Conservation (phyloP, 2,113 vertebrate species). For the Hiodon tergisus region DNA sequence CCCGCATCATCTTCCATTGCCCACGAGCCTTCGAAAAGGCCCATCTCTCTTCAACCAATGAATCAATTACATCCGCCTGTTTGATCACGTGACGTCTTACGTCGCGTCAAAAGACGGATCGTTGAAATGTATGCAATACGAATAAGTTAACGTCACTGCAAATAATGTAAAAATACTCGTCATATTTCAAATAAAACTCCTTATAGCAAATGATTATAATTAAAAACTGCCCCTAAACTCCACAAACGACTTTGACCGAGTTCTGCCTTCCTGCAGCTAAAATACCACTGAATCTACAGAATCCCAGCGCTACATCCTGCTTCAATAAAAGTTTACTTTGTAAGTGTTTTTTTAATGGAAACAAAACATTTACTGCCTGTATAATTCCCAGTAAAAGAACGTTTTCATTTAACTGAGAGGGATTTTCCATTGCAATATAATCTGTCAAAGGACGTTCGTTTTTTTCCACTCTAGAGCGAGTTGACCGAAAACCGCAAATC, state of each 20-base stretch:
- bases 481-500: slow-evolving; percentile 3
- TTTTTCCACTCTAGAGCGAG: slow-evolving; percentile 27
- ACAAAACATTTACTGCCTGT: slow-evolving; percentile 38
- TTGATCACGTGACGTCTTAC: too few relatives aligned
- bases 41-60: too few relatives aligned
- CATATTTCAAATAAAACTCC: too few relatives aligned
- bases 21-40: too few relatives aligned
- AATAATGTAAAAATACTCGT: too few relatives aligned
- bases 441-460: slow-evolving; percentile 6
- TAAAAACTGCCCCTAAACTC: neutral
- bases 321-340: neutral
- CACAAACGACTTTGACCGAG: neutral
- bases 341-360: neutral
- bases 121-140: too few relatives aligned
- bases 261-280: neutral
- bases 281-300: neutral
- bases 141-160: too few relatives aligned
- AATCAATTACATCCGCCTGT: too few relatives aligned
- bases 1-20: too few relatives aligned
- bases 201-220: too few relatives aligned
- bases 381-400: slow-evolving; percentile 31
- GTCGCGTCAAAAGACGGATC: too few relatives aligned
- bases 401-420: slow-evolving; percentile 29
- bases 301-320: neutral
- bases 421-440: slow-evolving; percentile 45